These are phyloP conservation scores for Tachycineta bicolor DNA, from an alignment of 2,113 vertebrate species.

Conservation along the genomic window DNA sequence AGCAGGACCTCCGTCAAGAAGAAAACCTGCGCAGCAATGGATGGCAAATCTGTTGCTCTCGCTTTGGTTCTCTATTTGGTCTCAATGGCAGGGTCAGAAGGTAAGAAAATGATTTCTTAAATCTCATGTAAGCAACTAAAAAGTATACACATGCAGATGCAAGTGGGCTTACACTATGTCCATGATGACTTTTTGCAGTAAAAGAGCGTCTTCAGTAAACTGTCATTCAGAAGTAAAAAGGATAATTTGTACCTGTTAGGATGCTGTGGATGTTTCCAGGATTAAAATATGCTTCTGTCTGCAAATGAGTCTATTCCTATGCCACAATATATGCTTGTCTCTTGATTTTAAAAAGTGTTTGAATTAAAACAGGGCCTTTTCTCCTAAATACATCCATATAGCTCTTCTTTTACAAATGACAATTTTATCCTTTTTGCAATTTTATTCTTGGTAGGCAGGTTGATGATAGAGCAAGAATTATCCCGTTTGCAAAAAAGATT, in stretches of 20 bases:
- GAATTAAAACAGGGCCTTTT: neutral
- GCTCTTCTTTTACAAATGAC: neutral
- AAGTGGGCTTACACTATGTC: neutral
- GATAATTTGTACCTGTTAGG: neutral
- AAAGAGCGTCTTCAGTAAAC: neutral
- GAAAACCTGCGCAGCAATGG: neutral
- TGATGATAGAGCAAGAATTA: neutral
- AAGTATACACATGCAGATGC: neutral
- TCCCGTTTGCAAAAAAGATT: neutral
- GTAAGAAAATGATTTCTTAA: constrained; percentile 59
- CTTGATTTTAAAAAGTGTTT: neutral
- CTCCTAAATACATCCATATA: neutral
- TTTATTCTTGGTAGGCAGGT: neutral
- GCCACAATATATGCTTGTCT: neutral
- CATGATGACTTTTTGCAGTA: neutral
- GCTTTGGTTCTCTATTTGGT: constrained; percentile 55
- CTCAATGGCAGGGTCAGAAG: constrained; percentile 64
- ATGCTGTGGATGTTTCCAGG: neutral
- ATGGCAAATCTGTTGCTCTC: neutral
- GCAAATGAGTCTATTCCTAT: neutral
- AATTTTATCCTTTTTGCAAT: neutral
- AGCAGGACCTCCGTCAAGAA: neutral
- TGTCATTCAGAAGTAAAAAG: neutral
- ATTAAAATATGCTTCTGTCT: neutral
- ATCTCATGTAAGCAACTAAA: neutral